Base-by-base conservation (phyloP, 2,113 vertebrate species). In the Caranx ignobilis region DNA sequence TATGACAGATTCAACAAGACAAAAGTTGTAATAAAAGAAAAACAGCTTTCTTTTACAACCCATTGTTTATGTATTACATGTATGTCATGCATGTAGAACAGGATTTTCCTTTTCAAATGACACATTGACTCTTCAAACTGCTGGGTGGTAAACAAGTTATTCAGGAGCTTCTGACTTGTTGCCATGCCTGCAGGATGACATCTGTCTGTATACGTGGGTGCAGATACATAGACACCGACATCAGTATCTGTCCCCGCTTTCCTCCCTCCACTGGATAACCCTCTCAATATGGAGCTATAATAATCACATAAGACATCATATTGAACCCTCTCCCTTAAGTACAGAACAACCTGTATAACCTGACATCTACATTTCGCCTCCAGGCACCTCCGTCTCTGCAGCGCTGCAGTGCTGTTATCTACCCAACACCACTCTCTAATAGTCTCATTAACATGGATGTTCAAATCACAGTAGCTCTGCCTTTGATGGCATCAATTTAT, bases 401-500 rank as follows among this genome's bases (percentile, higher is more conserved):
- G 41, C 1, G 43, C 26, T 21, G 47, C 39, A 26, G 26, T 26
- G 26, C 55, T 83, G 39, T 79, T 62, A 82, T 66, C 52, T 54
- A 66, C 52, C 43, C 39, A 75, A 85, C 65, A 50, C 34, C 56
- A 55, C 66, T 74, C 32, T 82, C 82, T 70, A 70, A 71, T 62
- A 60, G 68, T 65, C 57, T 70, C 74, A 88, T 89, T 85, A 83
- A 71, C 47, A 31, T 31, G 11, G 16, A 56, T 79, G 79, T 82
- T 88, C 47, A 65, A 77, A 87, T 43, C 16, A 80, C 39, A 75
- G 60, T 43, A 52, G 59, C 37, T 18, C 35, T 35, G 50, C 82
- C 67, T 81, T 66, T 65, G 54, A 85, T 18, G 41, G 35, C 26
- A 39, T 39, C 31, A 71, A 47, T 64, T 37, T 67, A 4, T 56